Evolutionary conservation across 2,113 vertebrate species (phyloP).

Genomic region (Dicrurus megarhynchus): DNA sequence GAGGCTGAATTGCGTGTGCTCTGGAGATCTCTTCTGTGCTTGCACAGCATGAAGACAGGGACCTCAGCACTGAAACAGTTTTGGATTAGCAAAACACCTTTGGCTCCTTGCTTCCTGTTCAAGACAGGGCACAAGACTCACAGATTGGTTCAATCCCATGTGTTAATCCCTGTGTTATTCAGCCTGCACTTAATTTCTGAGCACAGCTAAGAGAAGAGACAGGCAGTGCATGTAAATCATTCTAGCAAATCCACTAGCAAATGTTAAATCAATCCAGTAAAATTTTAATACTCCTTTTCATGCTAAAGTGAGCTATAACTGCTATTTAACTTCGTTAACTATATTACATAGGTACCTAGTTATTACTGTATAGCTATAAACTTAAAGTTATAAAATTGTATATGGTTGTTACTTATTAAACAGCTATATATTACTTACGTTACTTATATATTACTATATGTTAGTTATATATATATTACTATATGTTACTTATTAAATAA

Average conservation of each 20-base stretch:
- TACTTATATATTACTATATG: no score
- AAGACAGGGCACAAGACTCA: background rate
- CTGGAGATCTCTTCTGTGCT: background rate
- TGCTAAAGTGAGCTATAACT: constrained; percentile 13
- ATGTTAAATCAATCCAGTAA: constrained; percentile 3
- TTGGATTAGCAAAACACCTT: background rate
- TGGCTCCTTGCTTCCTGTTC: background rate
- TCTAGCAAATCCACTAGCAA: background rate
- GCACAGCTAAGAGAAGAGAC: background rate
- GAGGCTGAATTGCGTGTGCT: background rate
- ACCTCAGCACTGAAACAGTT: background rate
- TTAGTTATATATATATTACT: no score
- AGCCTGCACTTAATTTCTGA: background rate
- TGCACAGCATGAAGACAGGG: background rate
- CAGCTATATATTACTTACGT: no score
- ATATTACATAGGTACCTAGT: background rate
- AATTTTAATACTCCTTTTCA: background rate
- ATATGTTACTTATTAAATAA: no score
- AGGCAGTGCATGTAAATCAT: background rate
- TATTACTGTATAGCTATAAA: constrained; percentile 4
- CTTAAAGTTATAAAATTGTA: background rate
- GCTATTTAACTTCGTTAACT: constrained; percentile 4
- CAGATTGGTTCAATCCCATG: background rate
- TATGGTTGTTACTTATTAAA: background rate
- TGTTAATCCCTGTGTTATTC: background rate